Base-by-base conservation (phyloP, 2,797 vertebrate genomes). In the Spinus olivaceus region DNA sequence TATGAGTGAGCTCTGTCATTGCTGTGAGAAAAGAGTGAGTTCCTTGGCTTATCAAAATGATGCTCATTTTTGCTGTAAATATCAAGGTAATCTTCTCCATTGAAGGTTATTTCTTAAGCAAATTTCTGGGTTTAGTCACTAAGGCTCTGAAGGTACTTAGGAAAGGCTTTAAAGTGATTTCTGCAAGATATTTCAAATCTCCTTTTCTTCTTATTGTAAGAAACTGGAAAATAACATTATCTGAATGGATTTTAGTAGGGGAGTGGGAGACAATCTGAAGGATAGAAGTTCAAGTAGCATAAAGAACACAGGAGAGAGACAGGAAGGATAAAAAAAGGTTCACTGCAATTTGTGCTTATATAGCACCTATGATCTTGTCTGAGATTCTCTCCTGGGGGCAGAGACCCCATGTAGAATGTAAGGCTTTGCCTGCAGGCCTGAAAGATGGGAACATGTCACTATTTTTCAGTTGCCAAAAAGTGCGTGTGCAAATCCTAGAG, bases 401-500 rank as follows among this genome's bases (percentile, higher is more conserved):
- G 46, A 84, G 46, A 35, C 71, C 23, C 60, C n/a, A 25, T 0
- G 2, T 23, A 50, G 73, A 64, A 42, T 0, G 0, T 53, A n/a
- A 70, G 23, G 16, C 44, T 83, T 86, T 88, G 44, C 56, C 63
- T 53, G 27, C 15, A 79, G 50, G 47, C 56, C 73, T 0, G 0
- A 60, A 86, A 73, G 39, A 50, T 46, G 53, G 83, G 67, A 85
- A 67, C 57, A 14, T 0, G 1, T 41, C 83, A 82, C 50, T 35
- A 1, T 49, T 92, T 90, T 95, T 66, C 50, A 44, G n/a, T 49
- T 53, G 24, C 61, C n/a, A 44, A 94, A 83, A 87, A 86, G 90
- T 39, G 13, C 12, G 20, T 46, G 67, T 73, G 49, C 64, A 49
- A 79, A 76, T 74, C 76, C 66, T 51, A 67, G 56, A 6, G 6